Percentiles rank a stretch among this genome's conserved stretches.
Evolutionary conservation across 2,113 vertebrate species (phyloP).

Genomic region (Candoia aspera): DNA sequence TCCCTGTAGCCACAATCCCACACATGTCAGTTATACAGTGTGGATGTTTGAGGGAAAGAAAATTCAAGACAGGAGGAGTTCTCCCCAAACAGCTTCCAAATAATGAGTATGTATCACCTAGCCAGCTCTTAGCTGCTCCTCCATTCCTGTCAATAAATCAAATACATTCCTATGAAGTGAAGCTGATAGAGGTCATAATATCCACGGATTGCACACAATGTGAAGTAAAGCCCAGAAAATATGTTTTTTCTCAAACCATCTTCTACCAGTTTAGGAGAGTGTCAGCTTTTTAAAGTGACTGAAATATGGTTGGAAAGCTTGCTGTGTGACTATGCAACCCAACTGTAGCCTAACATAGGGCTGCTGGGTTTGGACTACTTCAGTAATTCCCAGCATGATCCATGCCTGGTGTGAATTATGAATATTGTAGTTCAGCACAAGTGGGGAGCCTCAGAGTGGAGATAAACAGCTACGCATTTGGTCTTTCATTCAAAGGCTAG

Average conservation of each 20-base stretch:
- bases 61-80: background rate
- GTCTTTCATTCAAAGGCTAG: background rate
- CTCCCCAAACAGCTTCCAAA: background rate
- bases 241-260: background rate
- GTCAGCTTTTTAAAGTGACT: background rate
- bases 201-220: background rate
- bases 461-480: background rate
- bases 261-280: background rate
- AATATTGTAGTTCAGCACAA: background rate
- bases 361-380: background rate
- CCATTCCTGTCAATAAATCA: background rate
- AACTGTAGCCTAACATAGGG: background rate
- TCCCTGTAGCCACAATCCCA: accelerated
- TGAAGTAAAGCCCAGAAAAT: background rate
- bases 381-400: background rate
- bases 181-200: background rate
- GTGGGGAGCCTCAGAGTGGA: background rate
- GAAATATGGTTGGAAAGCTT: background rate
- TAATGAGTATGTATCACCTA: background rate
- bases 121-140: background rate
- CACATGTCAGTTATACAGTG: background rate
- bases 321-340: background rate
- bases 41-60: accelerated
- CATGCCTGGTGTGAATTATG: background rate
- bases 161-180: background rate